A percentile compares a stretch with the other conserved stretches of the same genome.
phyloP scores from a whole-genome alignment of 2,113 vertebrate genomes.

The Bos indicus region DNA sequence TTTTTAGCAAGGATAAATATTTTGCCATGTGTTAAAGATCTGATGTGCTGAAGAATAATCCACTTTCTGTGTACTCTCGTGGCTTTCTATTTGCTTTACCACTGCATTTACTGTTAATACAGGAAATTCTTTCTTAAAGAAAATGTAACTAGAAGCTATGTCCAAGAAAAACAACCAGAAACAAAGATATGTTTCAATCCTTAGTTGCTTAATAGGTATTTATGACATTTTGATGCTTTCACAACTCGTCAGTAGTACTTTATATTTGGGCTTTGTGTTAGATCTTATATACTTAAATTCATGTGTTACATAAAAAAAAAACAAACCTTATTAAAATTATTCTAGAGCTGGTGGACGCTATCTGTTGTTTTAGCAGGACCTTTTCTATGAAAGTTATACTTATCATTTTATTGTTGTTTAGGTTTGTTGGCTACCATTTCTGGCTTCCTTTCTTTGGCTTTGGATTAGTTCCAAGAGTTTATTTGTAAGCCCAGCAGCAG shows the following conservation, averaged over 20 bases:
- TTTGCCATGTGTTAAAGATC: constrained; percentile 54
- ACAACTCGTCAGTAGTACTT: constrained; percentile 56
- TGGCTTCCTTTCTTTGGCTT: constrained; percentile 75
- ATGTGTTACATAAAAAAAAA: constrained; percentile 61
- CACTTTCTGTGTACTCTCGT: constrained; percentile 23
- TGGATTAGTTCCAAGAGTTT: constrained; percentile 74
- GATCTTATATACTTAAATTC: constrained; percentile 56
- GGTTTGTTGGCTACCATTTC: constrained; percentile 63
- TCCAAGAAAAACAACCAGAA: constrained; percentile 62
- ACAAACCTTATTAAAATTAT: constrained; percentile 53
- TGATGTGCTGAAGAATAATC: constrained; percentile 63
- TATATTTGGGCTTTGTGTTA: constrained; percentile 63
- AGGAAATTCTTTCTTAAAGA: constrained; percentile 58
- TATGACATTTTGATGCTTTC: constrained; percentile 60
- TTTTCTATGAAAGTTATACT: constrained; percentile 71
- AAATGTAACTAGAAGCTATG: constrained; percentile 56
- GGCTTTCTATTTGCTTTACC: constrained; percentile 60
- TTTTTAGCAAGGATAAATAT: constrained; percentile 75
- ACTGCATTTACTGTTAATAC: constrained; percentile 58
- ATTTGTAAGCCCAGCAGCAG: constrained; percentile 72
- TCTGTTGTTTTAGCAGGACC: constrained; percentile 52
- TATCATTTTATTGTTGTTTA: constrained; percentile 59
- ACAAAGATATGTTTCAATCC: constrained; percentile 61
- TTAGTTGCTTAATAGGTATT: constrained; percentile 67
- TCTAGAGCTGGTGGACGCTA: constrained; percentile 58